phyloP scores from a whole-genome alignment of 1,140 invertebrate genomes.

The Sweltsa coloradensis region DNA sequence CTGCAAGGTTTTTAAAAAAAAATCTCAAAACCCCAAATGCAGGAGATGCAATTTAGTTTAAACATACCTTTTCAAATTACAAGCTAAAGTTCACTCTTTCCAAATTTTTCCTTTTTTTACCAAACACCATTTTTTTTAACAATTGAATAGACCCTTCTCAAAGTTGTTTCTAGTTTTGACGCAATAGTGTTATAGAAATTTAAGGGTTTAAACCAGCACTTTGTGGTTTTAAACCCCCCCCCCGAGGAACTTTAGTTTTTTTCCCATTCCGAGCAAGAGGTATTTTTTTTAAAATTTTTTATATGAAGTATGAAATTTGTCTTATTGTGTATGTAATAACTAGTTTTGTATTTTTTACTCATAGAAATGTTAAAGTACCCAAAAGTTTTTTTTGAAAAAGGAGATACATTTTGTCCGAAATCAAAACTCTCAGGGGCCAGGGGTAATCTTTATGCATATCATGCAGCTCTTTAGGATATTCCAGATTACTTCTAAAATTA shows the following conservation, averaged over 20 bases:
- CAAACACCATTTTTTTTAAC: conserved; percentile 34
- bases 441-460: conserved; percentile 28
- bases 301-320: conserved; percentile 24
- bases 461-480: conserved; percentile 23
- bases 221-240: conserved; percentile 25
- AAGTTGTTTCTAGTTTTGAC: conserved; percentile 27
- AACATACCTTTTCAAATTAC: conserved; percentile 21
- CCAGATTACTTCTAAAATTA: conserved; percentile 21
- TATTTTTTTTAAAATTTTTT: conserved; percentile 20
- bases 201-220: conserved; percentile 23
- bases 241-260: conserved; percentile 25
- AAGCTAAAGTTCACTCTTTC: conserved; percentile 31
- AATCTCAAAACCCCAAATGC: conserved; percentile 25
- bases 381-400: no score
- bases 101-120: conserved; percentile 36
- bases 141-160: conserved; percentile 38
- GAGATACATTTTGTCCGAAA: conserved; percentile 11
- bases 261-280: conserved; percentile 19
- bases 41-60: conserved; percentile 26
- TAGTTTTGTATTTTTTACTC: no score
- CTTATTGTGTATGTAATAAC: conserved; percentile 14
- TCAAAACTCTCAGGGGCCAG: conserved; percentile 25
- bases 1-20: conserved; percentile 14
- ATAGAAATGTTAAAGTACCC: no score
- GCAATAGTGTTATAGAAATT: conserved; percentile 24